phyloP scores from a whole-genome alignment of 92 coral and sea anemone genomes.

The Montipora capitata region DNA sequence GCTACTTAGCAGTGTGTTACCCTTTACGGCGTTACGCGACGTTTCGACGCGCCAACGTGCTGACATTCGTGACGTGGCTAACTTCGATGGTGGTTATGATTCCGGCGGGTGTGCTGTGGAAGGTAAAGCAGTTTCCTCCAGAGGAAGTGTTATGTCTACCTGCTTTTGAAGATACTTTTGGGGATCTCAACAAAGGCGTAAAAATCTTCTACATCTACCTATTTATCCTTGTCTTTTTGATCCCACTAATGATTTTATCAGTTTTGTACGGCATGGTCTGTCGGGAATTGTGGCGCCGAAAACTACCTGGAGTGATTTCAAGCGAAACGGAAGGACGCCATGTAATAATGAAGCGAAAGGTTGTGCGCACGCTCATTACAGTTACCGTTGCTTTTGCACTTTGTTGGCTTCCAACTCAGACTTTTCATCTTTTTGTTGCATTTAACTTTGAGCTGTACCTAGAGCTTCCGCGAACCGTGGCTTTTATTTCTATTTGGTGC shows the following conservation, averaged over 20 bases:
- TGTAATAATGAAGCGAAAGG: conserved; percentile 78
- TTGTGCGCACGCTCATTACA: conserved; percentile 73
- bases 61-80: conserved; percentile 22
- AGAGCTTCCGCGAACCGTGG: conserved; percentile 44
- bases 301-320: conserved; percentile 58
- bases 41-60: conserved; percentile 26
- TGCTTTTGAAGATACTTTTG: not conserved
- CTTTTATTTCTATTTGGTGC: conserved; percentile 68
- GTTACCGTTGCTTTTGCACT: conserved; percentile 77
- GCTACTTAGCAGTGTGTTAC: conserved; percentile 26
- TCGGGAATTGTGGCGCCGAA: conserved; percentile 74
- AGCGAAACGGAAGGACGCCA: conserved; percentile 66
- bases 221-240: conserved; percentile 58
- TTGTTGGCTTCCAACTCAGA: conserved; percentile 87
- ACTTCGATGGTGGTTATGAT: conserved; percentile 12
- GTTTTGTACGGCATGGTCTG: conserved; percentile 74
- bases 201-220: conserved; percentile 2
- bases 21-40: conserved; percentile 11
- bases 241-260: conserved; percentile 76
- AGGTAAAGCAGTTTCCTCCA: not conserved
- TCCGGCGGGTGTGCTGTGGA: conserved; percentile 13
- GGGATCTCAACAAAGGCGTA: not conserved
- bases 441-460: conserved; percentile 30
- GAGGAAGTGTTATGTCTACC: not conserved
- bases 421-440: conserved; percentile 71